Evolutionary conservation across 2,797 vertebrate species (phyloP).

Genomic region (Gymnoscopelus braueri): DNA sequence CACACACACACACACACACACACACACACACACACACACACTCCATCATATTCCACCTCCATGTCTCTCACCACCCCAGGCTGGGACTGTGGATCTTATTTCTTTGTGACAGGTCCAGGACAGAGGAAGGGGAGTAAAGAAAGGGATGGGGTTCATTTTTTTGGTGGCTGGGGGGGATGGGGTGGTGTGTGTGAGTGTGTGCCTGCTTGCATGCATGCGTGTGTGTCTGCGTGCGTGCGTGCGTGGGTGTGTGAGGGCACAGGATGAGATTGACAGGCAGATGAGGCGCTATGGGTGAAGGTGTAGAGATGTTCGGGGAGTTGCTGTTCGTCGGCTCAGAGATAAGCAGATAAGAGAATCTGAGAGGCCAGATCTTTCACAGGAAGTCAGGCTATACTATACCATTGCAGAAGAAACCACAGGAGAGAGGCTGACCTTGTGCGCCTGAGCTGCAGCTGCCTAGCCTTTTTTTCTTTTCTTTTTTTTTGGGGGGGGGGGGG

Average conservation of each 20-base stretch:
- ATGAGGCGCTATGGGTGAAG: constrained; percentile 58
- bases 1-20: constrained; percentile 17
- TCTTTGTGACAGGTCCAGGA: constrained; percentile 70
- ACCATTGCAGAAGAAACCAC: constrained; percentile 75
- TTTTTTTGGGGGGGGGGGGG: neutral
- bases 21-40: constrained; percentile 8
- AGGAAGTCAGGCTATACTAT: constrained; percentile 78
- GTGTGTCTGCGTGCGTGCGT: neutral
- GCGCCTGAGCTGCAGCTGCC: constrained; percentile 46
- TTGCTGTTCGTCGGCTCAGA: constrained; percentile 65
- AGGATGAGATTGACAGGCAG: constrained; percentile 71
- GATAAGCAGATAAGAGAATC: constrained; percentile 80
- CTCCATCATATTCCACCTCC: constrained; percentile 41
- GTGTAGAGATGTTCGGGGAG: constrained; percentile 67
- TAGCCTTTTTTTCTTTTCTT: neutral
- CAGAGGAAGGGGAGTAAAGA: constrained; percentile 29
- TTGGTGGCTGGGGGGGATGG: constrained; percentile 41
- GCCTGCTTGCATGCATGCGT: neutral
- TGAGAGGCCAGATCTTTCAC: constrained; percentile 73
- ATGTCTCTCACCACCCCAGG: constrained; percentile 30
- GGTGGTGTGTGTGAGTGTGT: neutral
- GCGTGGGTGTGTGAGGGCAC: constrained; percentile 29
- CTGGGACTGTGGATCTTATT: constrained; percentile 67
- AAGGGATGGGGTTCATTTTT: constrained; percentile 47
- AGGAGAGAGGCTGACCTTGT: constrained; percentile 77